Evolutionary conservation across 1,140 invertebrate species (phyloP).

Genomic region (Neelides sp.): DNA sequence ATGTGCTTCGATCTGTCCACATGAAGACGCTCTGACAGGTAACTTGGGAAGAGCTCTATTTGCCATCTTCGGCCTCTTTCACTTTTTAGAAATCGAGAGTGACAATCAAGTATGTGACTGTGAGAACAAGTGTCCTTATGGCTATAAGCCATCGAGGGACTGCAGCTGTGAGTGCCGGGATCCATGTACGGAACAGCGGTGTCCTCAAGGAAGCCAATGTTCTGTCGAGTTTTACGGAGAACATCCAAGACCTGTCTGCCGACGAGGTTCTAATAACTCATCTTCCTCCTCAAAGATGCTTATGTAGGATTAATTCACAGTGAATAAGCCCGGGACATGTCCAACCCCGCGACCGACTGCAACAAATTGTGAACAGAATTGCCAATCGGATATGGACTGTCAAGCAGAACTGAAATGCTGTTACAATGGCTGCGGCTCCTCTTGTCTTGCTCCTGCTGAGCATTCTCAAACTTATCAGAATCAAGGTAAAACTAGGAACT

Average conservation of each 20-base stretch:
- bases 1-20: constrained; percentile 52
- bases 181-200: constrained; percentile 51
- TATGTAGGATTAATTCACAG: constrained; percentile 37
- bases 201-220: constrained; percentile 52
- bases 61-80: background rate
- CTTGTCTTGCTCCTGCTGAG: constrained; percentile 52
- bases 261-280: constrained; percentile 41
- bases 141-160: no score
- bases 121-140: no score
- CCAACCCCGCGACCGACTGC: constrained; percentile 41
- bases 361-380: constrained; percentile 51
- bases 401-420: constrained; percentile 65
- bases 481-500: no score
- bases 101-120: no score
- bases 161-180: constrained; percentile 65
- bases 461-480: no score
- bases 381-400: constrained; percentile 71
- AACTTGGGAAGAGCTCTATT: constrained; percentile 32
- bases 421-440: constrained; percentile 55
- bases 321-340: constrained; percentile 59
- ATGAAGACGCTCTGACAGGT: constrained; percentile 13
- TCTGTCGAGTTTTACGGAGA: constrained; percentile 44
- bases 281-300: background rate
- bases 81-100: background rate
- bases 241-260: constrained; percentile 47